Conservation (phyloP, 2,888 invertebrate genomes). For the Diadegma fenestrale region DNA sequence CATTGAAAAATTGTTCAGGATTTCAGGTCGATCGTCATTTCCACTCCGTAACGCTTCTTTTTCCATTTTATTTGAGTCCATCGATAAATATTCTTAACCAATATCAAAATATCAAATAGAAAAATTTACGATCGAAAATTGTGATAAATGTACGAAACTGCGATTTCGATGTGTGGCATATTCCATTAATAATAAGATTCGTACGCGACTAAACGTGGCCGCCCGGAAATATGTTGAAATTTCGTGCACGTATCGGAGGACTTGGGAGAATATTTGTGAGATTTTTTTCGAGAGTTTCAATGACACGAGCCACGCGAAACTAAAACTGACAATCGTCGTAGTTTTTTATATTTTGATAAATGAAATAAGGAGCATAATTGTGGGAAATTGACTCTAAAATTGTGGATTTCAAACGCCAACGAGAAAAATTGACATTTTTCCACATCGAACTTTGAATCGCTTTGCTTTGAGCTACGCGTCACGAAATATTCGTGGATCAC, state of each 20-base stretch:
- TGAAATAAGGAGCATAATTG: background rate
- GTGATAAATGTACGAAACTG: slow-evolving; percentile 10
- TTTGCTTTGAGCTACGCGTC: background rate
- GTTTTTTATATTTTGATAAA: background rate
- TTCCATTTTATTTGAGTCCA: too few species aligned
- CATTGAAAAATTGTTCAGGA: too few species aligned
- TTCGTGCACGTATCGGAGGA: background rate
- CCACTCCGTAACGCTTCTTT: too few species aligned
- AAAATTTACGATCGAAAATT: background rate
- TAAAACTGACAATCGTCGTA: background rate
- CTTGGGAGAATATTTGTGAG: background rate
- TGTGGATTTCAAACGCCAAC: background rate
- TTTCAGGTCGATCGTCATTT: too few species aligned
- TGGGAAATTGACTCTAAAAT: too few species aligned
- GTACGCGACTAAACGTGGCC: background rate
- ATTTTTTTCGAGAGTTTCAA: background rate
- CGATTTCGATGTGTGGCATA: slow-evolving; percentile 6
- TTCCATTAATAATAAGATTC: background rate
- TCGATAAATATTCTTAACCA: background rate
- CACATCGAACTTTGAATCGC: background rate
- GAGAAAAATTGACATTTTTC: background rate
- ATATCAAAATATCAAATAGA: background rate
- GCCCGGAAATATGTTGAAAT: background rate
- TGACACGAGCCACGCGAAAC: background rate
- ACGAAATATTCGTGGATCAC: background rate